Percentiles rank a stretch among this genome's conserved stretches.
These are phyloP conservation scores for Thamnophis sirtalis DNA, from an alignment of 2,113 vertebrate genomes.

Conservation along the genomic window DNA sequence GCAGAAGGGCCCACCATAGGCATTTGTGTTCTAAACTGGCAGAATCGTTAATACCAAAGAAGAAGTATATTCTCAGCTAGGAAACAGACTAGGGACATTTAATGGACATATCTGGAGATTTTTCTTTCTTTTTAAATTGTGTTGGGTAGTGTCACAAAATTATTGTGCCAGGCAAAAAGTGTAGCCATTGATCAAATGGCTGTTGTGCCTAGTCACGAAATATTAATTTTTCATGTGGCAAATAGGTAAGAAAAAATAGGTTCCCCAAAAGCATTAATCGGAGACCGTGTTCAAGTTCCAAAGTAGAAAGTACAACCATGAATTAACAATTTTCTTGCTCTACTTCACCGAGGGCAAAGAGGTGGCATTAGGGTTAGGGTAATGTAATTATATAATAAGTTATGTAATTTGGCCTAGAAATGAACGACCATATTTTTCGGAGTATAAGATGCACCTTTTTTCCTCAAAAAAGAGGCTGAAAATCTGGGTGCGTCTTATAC, in stretches of 20 bases:
- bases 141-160: neutral
- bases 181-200: neutral
- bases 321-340: neutral
- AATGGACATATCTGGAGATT: neutral
- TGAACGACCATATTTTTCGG: neutral
- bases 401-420: neutral
- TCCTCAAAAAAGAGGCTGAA: too few species aligned
- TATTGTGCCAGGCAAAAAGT: neutral
- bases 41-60: neutral
- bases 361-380: neutral
- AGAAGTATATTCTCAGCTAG: neutral
- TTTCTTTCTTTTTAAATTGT: neutral
- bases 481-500: too few species aligned
- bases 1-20: neutral
- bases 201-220: neutral
- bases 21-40: neutral
- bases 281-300: neutral
- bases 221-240: neutral
- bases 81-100: neutral
- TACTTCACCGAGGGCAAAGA: neutral
- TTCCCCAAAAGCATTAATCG: neutral
- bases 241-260: neutral
- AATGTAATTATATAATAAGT: too few species aligned
- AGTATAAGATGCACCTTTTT: too few species aligned
- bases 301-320: neutral